A percentile compares a stretch with the other conserved stretches of the same genome.
phyloP scores from a whole-genome alignment of 2,797 vertebrate species.

The Capromys pilorides region DNA sequence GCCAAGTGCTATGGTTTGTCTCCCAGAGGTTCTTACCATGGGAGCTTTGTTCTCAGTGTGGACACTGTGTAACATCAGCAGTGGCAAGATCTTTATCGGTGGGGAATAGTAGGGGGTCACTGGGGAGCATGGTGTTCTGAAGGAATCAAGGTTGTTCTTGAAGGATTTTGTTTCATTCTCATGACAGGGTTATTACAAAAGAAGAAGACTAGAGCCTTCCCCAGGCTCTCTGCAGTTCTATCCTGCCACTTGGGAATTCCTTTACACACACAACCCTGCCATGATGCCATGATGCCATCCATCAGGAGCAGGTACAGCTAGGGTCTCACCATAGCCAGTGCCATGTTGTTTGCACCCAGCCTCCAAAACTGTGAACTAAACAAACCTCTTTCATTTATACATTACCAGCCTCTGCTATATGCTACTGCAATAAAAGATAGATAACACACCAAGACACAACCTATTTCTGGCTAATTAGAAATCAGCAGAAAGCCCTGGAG shows the following conservation, averaged over 20 bases:
- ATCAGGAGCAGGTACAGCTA: not conserved
- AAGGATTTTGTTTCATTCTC: not conserved
- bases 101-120: not conserved
- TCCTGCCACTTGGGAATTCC: not conserved
- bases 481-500: not conserved
- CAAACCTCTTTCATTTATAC: not conserved
- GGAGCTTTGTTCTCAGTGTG: not conserved
- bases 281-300: not conserved
- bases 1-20: not conserved
- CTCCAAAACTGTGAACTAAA: not conserved
- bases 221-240: not conserved
- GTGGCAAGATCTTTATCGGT: not conserved
- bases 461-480: not conserved
- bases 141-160: not conserved
- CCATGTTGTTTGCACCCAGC: not conserved
- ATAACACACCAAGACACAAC: not conserved
- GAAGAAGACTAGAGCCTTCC: not conserved
- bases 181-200: not conserved
- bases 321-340: not conserved
- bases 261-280: not conserved
- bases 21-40: no score
- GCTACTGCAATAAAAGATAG: not conserved
- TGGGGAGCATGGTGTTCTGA: not conserved
- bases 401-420: no score
- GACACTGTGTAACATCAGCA: not conserved